A percentile compares a stretch with the other conserved stretches of the same genome.
Conservation (phyloP, 2,888 invertebrate species). For the Rhagonycha lutea region DNA sequence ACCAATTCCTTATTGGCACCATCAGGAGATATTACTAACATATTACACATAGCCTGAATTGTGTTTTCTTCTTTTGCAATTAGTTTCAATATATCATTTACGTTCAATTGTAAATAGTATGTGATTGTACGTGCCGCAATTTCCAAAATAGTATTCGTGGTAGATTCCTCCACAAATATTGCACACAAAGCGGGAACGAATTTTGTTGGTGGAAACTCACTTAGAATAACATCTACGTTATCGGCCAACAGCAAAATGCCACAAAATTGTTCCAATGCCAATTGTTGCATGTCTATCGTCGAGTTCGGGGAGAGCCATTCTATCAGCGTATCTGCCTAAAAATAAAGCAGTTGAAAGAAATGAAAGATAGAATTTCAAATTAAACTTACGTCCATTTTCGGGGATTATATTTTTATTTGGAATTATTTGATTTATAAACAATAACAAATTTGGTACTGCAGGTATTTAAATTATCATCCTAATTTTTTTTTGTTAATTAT, state of each 20-base stretch:
- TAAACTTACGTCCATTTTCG: neutral
- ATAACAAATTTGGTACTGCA: no score
- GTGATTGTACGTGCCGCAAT: constrained; percentile 99
- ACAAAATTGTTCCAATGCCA: constrained; percentile 97
- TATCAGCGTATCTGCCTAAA: constrained; percentile 90
- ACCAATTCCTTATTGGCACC: constrained; percentile 92
- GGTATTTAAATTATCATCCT: no score
- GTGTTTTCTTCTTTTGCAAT: constrained; percentile 98
- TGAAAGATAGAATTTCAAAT: neutral
- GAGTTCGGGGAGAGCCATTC: constrained; percentile 99
- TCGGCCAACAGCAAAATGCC: constrained; percentile 99
- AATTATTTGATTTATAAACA: no score
- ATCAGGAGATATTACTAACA: constrained; percentile 88
- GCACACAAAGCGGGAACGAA: constrained; percentile 97
- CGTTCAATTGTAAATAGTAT: constrained; percentile 98
- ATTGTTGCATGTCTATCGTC: constrained; percentile 97
- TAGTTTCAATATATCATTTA: constrained; percentile 91
- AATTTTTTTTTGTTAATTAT: no score
- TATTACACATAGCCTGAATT: constrained; percentile 95
- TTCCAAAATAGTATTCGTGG: constrained; percentile 96
- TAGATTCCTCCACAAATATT: constrained; percentile 97
- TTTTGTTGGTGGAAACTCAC: constrained; percentile 98
- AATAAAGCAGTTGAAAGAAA: neutral
- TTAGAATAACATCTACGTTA: constrained; percentile 99
- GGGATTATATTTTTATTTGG: neutral